Evolutionary conservation across 2,797 vertebrate species (phyloP).

Genomic region (Fundulus diaphanus): DNA sequence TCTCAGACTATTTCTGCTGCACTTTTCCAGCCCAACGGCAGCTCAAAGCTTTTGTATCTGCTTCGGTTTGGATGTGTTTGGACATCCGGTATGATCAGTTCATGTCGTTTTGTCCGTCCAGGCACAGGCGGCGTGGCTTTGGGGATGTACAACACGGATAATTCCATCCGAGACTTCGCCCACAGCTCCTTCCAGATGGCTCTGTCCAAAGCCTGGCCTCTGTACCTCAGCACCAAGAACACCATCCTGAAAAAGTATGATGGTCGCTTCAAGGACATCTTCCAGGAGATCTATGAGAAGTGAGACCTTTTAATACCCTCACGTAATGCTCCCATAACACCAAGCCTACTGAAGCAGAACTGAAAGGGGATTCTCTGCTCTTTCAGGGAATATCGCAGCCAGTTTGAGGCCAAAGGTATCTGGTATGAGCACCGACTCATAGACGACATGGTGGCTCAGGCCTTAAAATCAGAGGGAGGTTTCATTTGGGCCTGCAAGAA

Average conservation of each 20-base stretch:
- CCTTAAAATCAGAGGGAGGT: conserved; percentile 96
- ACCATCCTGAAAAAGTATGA: conserved; percentile 98
- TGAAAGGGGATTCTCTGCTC: not conserved
- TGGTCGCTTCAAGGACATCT: conserved; percentile 97
- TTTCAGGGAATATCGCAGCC: conserved; percentile 89
- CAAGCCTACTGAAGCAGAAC: not conserved
- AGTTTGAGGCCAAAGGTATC: conserved; percentile 93
- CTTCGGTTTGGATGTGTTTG: not conserved
- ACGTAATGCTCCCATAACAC: too few relatives aligned
- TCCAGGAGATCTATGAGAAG: conserved; percentile 98
- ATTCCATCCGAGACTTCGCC: conserved; percentile 94
- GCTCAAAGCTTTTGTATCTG: not conserved
- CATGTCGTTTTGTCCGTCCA: conserved; percentile 55
- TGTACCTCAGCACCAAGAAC: conserved; percentile 99
- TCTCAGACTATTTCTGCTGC: too few relatives aligned
- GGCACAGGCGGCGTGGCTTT: conserved; percentile 92
- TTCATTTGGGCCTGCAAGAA: conserved; percentile 99
- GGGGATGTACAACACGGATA: conserved; percentile 99
- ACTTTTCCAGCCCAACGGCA: too few relatives aligned
- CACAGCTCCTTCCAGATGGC: conserved; percentile 98
- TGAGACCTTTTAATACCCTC: conserved; percentile 61
- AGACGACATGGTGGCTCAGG: conserved; percentile 99
- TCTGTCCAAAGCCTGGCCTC: conserved; percentile 88
- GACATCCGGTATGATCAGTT: not conserved
- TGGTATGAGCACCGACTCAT: conserved; percentile 98